Conservation (phyloP, 2,113 vertebrate genomes). For the Pterocles orientalis region DNA sequence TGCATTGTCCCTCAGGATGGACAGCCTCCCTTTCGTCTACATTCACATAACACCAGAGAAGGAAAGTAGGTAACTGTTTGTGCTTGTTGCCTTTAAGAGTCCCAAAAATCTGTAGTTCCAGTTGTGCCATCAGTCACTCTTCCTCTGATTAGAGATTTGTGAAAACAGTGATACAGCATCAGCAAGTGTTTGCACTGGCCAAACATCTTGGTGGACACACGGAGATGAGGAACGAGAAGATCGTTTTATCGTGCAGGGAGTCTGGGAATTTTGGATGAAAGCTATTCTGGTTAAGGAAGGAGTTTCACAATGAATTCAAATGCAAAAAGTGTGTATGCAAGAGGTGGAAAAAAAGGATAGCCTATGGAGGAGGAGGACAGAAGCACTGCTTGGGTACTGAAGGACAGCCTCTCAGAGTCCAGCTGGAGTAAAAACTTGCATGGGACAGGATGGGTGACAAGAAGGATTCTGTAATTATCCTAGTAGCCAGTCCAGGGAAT, state of each 20-base stretch:
- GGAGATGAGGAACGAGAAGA: background rate
- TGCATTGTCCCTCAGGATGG: fast-evolving
- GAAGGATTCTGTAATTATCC: background rate
- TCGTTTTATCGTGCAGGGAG: background rate
- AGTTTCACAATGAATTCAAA: background rate
- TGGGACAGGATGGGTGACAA: background rate
- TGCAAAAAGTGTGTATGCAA: background rate
- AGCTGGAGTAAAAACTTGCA: background rate
- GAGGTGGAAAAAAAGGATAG: background rate
- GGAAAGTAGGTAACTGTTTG: background rate
- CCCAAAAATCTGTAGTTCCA: background rate
- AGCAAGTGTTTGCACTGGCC: background rate
- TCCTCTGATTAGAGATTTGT: background rate
- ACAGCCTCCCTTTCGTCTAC: background rate
- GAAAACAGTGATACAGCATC: background rate
- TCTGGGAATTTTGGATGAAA: background rate
- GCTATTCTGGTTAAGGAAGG: background rate
- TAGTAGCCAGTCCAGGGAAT: background rate
- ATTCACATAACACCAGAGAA: background rate
- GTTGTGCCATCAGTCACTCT: background rate
- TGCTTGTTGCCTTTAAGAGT: background rate
- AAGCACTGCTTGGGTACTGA: background rate
- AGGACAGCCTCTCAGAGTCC: background rate
- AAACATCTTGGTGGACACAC: background rate
- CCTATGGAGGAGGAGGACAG: background rate